Evolutionary conservation across 2,888 invertebrate species (phyloP).

Genomic region (Tubulanus polymorphus): DNA sequence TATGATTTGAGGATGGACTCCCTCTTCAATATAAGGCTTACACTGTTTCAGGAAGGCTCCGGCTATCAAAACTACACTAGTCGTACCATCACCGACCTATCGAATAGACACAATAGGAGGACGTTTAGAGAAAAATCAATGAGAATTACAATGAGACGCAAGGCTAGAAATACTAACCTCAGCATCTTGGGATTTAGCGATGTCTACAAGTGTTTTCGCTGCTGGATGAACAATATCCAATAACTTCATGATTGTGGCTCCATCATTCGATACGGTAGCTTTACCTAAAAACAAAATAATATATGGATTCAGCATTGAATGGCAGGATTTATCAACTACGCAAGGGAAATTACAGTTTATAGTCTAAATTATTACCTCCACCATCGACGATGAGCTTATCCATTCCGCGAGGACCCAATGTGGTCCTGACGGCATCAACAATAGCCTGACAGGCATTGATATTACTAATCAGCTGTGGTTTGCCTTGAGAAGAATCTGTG

Average conservation of each 20-base stretch:
- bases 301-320: too few species aligned
- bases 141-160: background rate
- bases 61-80: slow-evolving; percentile 91
- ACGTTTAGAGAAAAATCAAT: background rate
- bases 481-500: slow-evolving; percentile 85
- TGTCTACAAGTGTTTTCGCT: slow-evolving; percentile 95
- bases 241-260: slow-evolving; percentile 98
- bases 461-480: slow-evolving; percentile 91
- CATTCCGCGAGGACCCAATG: slow-evolving; percentile 97
- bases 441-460: slow-evolving; percentile 93
- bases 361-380: slow-evolving; percentile 62
- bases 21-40: slow-evolving; percentile 94
- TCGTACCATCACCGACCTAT: slow-evolving; percentile 97
- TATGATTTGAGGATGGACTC: slow-evolving; percentile 89
- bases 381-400: slow-evolving; percentile 95
- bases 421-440: slow-evolving; percentile 94
- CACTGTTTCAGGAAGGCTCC: slow-evolving; percentile 92
- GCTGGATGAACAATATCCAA: slow-evolving; percentile 97
- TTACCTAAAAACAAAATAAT: slow-evolving; percentile 57
- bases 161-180: slow-evolving; percentile 63
- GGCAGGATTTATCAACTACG: too few species aligned
- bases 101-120: slow-evolving; percentile 3
- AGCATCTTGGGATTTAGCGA: slow-evolving; percentile 97
- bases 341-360: background rate
- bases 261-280: slow-evolving; percentile 97